Base-by-base conservation (phyloP, 2,888 invertebrate genomes). In the Ethmia dodecea region DNA sequence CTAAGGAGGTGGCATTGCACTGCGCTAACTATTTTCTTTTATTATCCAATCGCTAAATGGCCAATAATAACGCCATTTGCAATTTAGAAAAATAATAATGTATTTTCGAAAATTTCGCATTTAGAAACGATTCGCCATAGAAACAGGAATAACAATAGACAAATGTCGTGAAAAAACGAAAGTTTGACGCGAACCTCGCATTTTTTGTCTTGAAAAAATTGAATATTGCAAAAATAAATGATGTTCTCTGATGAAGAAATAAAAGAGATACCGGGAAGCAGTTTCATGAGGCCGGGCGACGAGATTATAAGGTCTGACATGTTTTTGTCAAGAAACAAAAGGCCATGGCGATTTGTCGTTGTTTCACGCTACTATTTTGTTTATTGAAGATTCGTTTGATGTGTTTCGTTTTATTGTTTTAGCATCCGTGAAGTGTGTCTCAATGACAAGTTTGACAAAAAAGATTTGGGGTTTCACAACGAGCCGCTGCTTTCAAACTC, bases 231-330 rank as follows among this genome's bases (percentile, higher is more conserved):
- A 73, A 72, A 77, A 75, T 71, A 75, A 79, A 81, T 69, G 67
- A 86, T 86, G 86, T 81, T 86, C 70, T 78, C 79, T 47, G 80
- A 83, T 55, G 83, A 83, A 42, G 83, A 84, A 74, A 81, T 80
- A 72, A 86, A 83, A 81, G 72, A 70, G 22, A 66, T 68, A 46
- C 62, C 67, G 44, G 80, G 73, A 57, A 69, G 65, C 60, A 66
- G 66, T 56, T 73, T 75, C 55, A 73, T 73, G 70, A 67, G 69
- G 47, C 73, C 76, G 37, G 78, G 75, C 43, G 81, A 84, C 55
- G 81, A 84, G 59, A 75, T 86, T 52, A 80, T 86, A 73, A 78
- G 84, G 86, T 84, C 60, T 48, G 64, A 61, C 59, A 56, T 48
- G 52, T 59, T 63, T 59, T 60, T 45, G 53, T 43, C 32, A 50